Conservation (phyloP, 2,113 vertebrate species). For the Dendropsophus ebraccatus region DNA sequence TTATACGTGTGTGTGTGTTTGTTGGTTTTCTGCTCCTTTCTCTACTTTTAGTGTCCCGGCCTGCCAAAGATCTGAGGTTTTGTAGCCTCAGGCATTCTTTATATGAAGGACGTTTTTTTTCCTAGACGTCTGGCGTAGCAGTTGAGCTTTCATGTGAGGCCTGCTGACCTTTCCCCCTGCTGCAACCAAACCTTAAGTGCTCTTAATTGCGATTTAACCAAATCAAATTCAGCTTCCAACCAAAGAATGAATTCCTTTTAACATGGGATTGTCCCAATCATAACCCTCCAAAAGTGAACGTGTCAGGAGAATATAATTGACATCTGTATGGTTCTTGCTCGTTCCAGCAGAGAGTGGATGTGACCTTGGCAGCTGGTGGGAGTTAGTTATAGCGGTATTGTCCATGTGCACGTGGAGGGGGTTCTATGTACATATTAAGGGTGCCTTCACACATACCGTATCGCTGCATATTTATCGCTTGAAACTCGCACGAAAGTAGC, state of each 20-base stretch:
- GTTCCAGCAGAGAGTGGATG: neutral
- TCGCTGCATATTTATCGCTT: too few species aligned
- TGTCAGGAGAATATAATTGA: slow-evolving; percentile 42
- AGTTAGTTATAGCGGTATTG: slow-evolving; percentile 42
- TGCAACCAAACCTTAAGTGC: slow-evolving; percentile 52
- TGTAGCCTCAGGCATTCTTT: slow-evolving; percentile 13
- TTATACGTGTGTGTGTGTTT: neutral
- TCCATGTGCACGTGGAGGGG: neutral
- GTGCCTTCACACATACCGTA: too few species aligned
- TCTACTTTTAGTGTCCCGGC: neutral
- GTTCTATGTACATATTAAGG: neutral
- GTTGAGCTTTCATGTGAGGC: slow-evolving; percentile 53
- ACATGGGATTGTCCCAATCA: slow-evolving; percentile 23
- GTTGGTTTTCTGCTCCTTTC: neutral
- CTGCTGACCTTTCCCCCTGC: slow-evolving; percentile 50
- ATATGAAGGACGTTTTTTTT: neutral
- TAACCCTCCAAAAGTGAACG: slow-evolving; percentile 31
- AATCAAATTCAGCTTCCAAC: slow-evolving; percentile 52
- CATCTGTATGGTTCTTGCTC: slow-evolving; percentile 38
- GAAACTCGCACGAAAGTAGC: too few species aligned
- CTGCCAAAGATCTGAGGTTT: slow-evolving; percentile 1
- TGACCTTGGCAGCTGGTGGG: slow-evolving; percentile 6
- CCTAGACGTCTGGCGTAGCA: slow-evolving; percentile 11
- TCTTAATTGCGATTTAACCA: slow-evolving; percentile 54
- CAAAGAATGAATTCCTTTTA: slow-evolving; percentile 50